Conservation (phyloP, 2,797 vertebrate species). For the Nothura maculosa region DNA sequence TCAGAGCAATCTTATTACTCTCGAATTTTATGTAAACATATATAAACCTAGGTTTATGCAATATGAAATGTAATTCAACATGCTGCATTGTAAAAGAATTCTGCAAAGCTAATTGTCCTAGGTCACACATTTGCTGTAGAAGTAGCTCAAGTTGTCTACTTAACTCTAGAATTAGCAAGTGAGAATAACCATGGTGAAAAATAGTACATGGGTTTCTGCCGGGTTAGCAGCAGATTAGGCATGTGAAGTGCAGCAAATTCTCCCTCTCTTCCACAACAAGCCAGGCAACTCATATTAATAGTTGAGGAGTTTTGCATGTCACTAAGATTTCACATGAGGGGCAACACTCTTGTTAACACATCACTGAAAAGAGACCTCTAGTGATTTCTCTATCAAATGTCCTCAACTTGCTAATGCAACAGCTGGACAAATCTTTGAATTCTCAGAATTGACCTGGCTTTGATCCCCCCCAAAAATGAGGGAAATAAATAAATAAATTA, state of each 20-base stretch:
- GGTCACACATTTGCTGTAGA: conserved; percentile 2
- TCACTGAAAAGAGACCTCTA: background rate
- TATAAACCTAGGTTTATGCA: background rate
- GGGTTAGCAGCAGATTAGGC: conserved; percentile 14
- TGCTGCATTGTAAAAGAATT: conserved; percentile 8
- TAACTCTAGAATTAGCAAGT: conserved; percentile 17
- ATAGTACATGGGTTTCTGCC: background rate
- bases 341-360: background rate
- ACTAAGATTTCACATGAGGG: background rate
- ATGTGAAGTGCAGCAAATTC: conserved; percentile 25
- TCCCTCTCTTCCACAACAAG: conserved; percentile 24
- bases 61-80: background rate
- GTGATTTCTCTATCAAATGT: background rate
- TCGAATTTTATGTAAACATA: background rate
- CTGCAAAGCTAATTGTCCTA: background rate
- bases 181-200: conserved; percentile 39
- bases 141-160: conserved; percentile 36
- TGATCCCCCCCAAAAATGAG: background rate
- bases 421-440: background rate
- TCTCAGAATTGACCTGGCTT: background rate
- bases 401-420: background rate
- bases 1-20: background rate
- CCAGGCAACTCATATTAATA: conserved; percentile 12
- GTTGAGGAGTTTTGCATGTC: background rate
- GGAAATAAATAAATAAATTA: too few relatives aligned